Evolutionary conservation across 1,140 invertebrate species (phyloP).

Genomic region (Heliconius himera): DNA sequence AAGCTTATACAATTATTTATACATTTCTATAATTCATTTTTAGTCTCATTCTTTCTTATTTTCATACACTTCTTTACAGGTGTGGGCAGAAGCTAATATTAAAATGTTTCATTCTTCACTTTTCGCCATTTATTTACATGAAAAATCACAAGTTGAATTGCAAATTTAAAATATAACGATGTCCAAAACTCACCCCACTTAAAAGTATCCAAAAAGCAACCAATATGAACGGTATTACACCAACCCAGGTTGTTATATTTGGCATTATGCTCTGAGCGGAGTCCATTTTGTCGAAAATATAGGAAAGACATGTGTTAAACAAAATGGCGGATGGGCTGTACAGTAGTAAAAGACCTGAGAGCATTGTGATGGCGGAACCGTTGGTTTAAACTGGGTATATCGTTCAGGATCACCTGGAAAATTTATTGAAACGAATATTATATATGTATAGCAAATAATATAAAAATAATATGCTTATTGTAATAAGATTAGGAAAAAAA

Average conservation of each 20-base stretch:
- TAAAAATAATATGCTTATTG: background rate
- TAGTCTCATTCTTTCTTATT: too few species aligned
- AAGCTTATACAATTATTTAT: too few species aligned
- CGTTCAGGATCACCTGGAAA: constrained; percentile 75
- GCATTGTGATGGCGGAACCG: constrained; percentile 86
- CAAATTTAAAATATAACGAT: too few species aligned
- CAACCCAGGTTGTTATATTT: constrained; percentile 88
- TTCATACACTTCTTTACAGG: too few species aligned
- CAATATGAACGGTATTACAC: constrained; percentile 88
- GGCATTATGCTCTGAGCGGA: constrained; percentile 90
- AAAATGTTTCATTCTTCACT: too few species aligned
- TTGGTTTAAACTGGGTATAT: constrained; percentile 86
- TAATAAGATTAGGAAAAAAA: too few species aligned
- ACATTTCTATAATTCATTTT: too few species aligned
- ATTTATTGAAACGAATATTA: background rate
- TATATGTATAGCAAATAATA: background rate
- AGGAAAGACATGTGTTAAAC: constrained; percentile 89
- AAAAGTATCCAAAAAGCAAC: constrained; percentile 87
- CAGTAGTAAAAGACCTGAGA: constrained; percentile 86
- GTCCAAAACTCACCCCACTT: constrained; percentile 82
- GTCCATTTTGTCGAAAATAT: constrained; percentile 91
- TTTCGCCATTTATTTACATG: too few species aligned
- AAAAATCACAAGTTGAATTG: too few species aligned
- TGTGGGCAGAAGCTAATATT: too few species aligned
- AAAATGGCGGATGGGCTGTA: constrained; percentile 89